Conservation (phyloP, 2,888 invertebrate species). For the Drosophila affinis region DNA sequence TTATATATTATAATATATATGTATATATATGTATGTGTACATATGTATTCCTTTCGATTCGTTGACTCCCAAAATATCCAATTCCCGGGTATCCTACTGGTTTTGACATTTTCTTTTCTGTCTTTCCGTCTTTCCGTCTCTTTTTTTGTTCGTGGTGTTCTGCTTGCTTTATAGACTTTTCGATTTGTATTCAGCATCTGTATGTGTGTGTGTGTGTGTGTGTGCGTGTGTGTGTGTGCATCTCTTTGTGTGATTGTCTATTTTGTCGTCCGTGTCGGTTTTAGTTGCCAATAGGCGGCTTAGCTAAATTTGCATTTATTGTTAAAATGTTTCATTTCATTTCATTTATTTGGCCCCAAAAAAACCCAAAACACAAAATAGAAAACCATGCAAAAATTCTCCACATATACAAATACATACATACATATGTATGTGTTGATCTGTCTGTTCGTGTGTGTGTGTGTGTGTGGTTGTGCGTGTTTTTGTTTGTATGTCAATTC, state of each 20-base stretch:
- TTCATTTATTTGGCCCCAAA: slow-evolving; percentile 61
- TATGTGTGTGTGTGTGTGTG: slow-evolving; percentile 31
- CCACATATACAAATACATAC: slow-evolving; percentile 3
- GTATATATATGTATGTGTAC: too few species aligned
- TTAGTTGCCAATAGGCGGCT: slow-evolving; percentile 68
- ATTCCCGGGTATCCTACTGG: too few species aligned
- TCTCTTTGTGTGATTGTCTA: slow-evolving; percentile 57
- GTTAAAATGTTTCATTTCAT: slow-evolving; percentile 76
- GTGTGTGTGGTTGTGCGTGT: slow-evolving; percentile 4
- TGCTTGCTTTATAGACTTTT: slow-evolving; percentile 74
- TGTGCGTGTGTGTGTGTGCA: slow-evolving; percentile 24
- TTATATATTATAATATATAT: too few species aligned
- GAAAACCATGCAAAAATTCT: slow-evolving; percentile 44
- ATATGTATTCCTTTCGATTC: too few species aligned
- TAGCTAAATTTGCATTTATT: slow-evolving; percentile 77
- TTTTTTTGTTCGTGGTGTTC: slow-evolving; percentile 9
- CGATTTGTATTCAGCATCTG: slow-evolving; percentile 37
- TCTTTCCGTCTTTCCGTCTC: neutral
- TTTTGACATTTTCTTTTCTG: neutral
- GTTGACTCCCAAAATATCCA: too few species aligned
- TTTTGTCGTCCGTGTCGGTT: slow-evolving; percentile 47
- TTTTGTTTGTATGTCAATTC: slow-evolving; percentile 2
- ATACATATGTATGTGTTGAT: neutral
- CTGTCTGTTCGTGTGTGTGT: slow-evolving; percentile 8
- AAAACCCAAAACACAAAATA: slow-evolving; percentile 26